These are phyloP conservation scores for Athripsodes cinereus DNA, from an alignment of 2,888 invertebrate species.

Conservation along the genomic window DNA sequence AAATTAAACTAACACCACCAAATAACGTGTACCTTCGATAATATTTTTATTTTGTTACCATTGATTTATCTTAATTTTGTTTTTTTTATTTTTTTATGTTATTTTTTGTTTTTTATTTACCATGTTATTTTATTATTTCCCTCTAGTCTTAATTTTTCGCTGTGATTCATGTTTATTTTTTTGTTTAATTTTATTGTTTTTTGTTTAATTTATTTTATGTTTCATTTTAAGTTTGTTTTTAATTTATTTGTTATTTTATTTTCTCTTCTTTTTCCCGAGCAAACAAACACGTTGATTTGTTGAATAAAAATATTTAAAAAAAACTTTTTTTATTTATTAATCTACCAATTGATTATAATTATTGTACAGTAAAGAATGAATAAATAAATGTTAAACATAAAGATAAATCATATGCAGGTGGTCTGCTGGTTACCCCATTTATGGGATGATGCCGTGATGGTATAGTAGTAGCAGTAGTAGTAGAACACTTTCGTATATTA, in stretches of 20 bases:
- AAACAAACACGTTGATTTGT: constrained; percentile 3
- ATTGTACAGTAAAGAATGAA: no score
- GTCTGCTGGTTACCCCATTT: no score
- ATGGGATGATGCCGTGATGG: no score
- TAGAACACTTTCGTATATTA: no score
- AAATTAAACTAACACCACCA: not conserved
- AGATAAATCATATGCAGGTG: no score
- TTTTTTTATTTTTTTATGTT: constrained; percentile 10
- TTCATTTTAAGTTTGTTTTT: constrained; percentile 12
- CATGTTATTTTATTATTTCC: constrained; percentile 5
- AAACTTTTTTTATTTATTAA: not conserved
- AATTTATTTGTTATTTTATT: constrained; percentile 15
- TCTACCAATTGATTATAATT: not conserved
- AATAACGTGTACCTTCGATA: not conserved
- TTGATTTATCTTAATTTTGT: constrained; percentile 11
- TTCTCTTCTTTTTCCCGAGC: not conserved
- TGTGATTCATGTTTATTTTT: constrained; percentile 13
- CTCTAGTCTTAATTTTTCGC: constrained; percentile 7
- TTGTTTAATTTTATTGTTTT: constrained; percentile 14
- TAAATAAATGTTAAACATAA: no score
- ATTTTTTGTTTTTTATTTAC: constrained; percentile 6
- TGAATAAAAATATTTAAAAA: not conserved
- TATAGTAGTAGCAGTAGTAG: no score
- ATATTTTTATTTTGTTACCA: constrained; percentile 1
- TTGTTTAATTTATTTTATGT: constrained; percentile 10